Conservation (phyloP, 2,113 vertebrate species). For the Ginglymostoma cirratum region DNA sequence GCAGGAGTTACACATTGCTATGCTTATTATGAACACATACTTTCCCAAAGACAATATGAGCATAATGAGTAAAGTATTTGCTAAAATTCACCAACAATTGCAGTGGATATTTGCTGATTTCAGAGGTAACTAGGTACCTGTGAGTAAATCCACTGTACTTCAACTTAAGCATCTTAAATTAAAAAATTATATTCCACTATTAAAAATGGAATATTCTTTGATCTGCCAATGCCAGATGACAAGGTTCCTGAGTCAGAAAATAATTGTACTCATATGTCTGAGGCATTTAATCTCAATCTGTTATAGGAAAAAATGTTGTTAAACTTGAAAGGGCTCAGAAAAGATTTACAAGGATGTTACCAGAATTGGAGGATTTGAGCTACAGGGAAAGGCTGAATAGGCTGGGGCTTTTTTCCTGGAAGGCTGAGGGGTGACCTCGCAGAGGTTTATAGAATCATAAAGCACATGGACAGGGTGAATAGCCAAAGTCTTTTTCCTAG, state of each 20-base stretch:
- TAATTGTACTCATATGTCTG: background rate
- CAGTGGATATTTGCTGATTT: background rate
- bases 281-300: background rate
- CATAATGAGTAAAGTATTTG: background rate
- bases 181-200: background rate
- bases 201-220: background rate
- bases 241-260: background rate
- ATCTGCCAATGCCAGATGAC: background rate
- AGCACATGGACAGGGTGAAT: no score
- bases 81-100: background rate
- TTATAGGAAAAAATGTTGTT: no score
- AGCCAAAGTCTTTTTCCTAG: no score
- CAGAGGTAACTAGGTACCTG: background rate
- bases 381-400: no score
- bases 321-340: no score
- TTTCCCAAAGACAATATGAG: background rate
- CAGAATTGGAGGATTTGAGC: no score
- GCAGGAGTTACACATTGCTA: background rate
- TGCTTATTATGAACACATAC: background rate
- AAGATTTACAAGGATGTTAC: no score
- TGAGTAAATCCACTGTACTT: background rate
- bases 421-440: no score
- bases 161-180: background rate
- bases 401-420: no score
- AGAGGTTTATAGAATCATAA: no score